These are phyloP conservation scores for Capromys pilorides DNA, from an alignment of 2,797 vertebrate species.

Conservation along the genomic window DNA sequence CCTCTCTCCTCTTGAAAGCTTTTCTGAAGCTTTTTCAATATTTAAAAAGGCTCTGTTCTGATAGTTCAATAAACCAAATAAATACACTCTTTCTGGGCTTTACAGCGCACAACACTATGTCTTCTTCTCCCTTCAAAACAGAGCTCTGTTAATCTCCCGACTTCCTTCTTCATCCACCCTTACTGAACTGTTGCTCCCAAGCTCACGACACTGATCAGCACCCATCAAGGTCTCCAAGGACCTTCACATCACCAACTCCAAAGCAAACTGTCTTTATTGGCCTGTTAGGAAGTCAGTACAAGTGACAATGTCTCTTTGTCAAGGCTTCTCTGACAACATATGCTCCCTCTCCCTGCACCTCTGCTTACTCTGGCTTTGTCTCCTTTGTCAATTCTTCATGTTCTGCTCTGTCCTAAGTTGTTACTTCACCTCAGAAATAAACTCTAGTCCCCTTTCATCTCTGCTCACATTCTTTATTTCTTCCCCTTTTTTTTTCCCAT, in stretches of 20 bases:
- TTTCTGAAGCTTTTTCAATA: background rate
- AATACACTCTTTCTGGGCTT: background rate
- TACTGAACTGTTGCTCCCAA: background rate
- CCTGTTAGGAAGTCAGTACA: background rate
- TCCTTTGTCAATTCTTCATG: background rate
- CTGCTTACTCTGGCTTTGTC: background rate
- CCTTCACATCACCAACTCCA: background rate
- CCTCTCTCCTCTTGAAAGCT: background rate
- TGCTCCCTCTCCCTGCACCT: background rate
- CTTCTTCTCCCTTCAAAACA: conserved; percentile 19
- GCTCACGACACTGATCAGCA: background rate
- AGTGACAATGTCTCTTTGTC: background rate
- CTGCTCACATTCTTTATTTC: background rate
- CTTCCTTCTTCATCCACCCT: background rate
- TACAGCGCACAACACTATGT: background rate
- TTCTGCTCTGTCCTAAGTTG: conserved; percentile 5
- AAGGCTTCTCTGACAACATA: background rate
- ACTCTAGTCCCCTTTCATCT: conserved; percentile 1
- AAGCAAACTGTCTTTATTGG: background rate
- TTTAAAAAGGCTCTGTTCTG: background rate
- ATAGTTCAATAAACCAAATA: background rate
- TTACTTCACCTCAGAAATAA: conserved; percentile 11
- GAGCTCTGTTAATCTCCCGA: background rate
- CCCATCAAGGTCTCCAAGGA: background rate
- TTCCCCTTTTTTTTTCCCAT: background rate